phyloP scores from a whole-genome alignment of 2,888 invertebrate species.

The Pristionchus exspectatus region DNA sequence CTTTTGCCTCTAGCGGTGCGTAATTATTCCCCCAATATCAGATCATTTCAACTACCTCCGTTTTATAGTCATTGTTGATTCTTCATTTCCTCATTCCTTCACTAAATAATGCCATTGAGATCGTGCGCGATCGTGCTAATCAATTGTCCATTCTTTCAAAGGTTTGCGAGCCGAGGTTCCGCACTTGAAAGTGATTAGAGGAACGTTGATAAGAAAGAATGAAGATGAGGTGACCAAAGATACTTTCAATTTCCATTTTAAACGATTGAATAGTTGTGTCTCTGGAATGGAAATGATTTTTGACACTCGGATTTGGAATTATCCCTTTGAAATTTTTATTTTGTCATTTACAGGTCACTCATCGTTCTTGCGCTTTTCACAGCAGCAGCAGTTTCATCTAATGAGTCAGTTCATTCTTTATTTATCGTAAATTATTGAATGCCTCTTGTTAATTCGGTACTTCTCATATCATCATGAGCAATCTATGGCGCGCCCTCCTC shows the following conservation, averaged over 20 bases:
- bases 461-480: not conserved
- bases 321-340: not conserved
- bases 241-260: not conserved
- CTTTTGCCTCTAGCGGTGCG: not conserved
- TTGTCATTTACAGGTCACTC: not conserved
- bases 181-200: not conserved
- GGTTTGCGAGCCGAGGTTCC: slow-evolving; percentile 9
- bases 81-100: not conserved
- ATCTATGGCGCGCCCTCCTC: slow-evolving; percentile 9
- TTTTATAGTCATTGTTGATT: not conserved
- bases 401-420: not conserved
- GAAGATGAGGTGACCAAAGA: not conserved
- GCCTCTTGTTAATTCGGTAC: not conserved
- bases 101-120: slow-evolving; percentile 1
- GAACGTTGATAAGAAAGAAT: not conserved
- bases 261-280: not conserved
- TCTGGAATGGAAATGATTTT: not conserved
- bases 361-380: not conserved
- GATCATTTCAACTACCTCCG: not conserved
- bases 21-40: not conserved
- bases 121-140: not conserved
- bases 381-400: not conserved
- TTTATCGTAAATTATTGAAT: not conserved
- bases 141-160: not conserved
- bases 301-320: too few relatives aligned